These are phyloP conservation scores for Xenotilapia leptura DNA, from an alignment of 2,113 vertebrate genomes.

Conservation along the genomic window DNA sequence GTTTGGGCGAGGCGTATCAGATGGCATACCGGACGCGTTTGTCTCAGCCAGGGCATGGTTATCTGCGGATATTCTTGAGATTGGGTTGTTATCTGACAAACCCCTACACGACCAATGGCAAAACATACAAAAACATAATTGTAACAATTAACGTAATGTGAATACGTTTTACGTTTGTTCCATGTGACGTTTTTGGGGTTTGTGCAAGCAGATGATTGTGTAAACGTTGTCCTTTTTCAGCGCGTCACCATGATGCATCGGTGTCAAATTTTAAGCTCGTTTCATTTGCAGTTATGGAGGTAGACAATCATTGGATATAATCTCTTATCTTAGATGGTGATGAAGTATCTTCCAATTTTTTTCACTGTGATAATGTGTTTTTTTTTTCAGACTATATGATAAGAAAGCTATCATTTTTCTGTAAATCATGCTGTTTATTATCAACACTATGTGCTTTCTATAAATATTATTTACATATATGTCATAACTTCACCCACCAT, in stretches of 20 bases:
- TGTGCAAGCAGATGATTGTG: background rate
- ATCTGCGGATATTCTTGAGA: background rate
- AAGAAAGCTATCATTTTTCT: background rate
- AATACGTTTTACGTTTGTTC: accelerated
- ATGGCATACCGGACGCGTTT: slow-evolving; percentile 8
- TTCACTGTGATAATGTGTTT: background rate
- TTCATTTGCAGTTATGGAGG: background rate
- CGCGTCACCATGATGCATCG: background rate
- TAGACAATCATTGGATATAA: background rate
- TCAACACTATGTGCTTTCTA: background rate
- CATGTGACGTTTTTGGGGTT: background rate
- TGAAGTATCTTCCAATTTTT: background rate
- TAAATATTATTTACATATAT: background rate
- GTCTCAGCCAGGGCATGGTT: background rate
- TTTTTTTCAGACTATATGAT: background rate
- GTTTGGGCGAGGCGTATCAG: slow-evolving; percentile 15
- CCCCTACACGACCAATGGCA: slow-evolving; percentile 59
- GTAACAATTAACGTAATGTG: background rate
- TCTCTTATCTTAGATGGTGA: slow-evolving; percentile 34
- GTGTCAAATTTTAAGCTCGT: background rate
- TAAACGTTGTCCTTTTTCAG: background rate
- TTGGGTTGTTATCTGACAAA: slow-evolving; percentile 1
- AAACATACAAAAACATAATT: slow-evolving; percentile 39
- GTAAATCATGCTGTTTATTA: background rate
- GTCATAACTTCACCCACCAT: background rate